A percentile compares a stretch with the other conserved stretches of the same genome.
These are phyloP conservation scores for Zosterops pallidus DNA, from an alignment of 2,113 vertebrate genomes.

Conservation along the genomic window DNA sequence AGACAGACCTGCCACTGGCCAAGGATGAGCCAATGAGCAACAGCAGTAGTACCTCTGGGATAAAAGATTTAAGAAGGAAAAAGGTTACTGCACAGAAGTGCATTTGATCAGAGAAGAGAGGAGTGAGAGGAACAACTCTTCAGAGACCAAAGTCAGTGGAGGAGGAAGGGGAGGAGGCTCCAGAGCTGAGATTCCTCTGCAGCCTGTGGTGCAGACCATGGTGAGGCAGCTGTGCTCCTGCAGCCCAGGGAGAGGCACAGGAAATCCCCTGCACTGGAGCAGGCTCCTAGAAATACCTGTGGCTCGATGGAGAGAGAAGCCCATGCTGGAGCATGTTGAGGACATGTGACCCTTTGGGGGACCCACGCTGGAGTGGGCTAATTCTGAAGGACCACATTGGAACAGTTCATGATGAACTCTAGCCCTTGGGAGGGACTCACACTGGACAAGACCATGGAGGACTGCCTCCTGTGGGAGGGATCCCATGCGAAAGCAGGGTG, in stretches of 20 bases:
- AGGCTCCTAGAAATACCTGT: not conserved
- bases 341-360: not conserved
- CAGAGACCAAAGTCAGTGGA: not conserved
- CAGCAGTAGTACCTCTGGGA: not conserved
- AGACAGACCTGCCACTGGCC: not conserved
- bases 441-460: not conserved
- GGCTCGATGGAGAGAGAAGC: not conserved
- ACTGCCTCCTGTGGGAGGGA: not conserved
- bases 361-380: fast-evolving
- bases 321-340: not conserved
- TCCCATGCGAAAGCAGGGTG: not conserved
- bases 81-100: not conserved
- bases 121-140: not conserved
- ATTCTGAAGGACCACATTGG: not conserved
- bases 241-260: not conserved
- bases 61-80: not conserved
- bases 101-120: not conserved
- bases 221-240: not conserved
- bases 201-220: not conserved
- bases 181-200: not conserved
- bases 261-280: not conserved
- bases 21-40: not conserved
- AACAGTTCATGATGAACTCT: not conserved
- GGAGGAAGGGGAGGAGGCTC: not conserved
- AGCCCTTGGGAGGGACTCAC: not conserved